phyloP scores from a whole-genome alignment of 2,888 invertebrate genomes.

The Agrilus cyanescens region DNA sequence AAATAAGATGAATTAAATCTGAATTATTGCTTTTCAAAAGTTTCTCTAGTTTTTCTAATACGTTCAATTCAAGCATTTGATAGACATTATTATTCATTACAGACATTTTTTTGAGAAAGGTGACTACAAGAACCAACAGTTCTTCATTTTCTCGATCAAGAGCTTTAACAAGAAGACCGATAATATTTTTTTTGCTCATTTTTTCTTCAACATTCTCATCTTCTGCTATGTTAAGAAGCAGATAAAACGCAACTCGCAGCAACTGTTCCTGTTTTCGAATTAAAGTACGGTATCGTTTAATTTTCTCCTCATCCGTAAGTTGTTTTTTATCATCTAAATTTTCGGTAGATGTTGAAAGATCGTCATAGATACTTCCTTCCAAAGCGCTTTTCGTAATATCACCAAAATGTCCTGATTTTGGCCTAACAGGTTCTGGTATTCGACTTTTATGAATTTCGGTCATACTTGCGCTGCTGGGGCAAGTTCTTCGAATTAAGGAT shows the following conservation, averaged over 20 bases:
- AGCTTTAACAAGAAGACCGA: constrained; percentile 74
- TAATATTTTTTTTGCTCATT: constrained; percentile 89
- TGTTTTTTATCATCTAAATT: constrained; percentile 32
- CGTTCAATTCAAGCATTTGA: constrained; percentile 70
- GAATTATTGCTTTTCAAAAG: constrained; percentile 55
- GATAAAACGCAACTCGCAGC: constrained; percentile 80
- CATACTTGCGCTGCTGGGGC: constrained; percentile 37
- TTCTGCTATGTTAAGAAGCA: constrained; percentile 90
- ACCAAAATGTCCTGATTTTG: constrained; percentile 59
- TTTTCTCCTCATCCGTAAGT: constrained; percentile 33
- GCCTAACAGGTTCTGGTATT: constrained; percentile 62
- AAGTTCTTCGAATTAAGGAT: constrained; percentile 31
- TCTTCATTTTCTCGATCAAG: constrained; percentile 86
- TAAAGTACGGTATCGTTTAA: constrained; percentile 71
- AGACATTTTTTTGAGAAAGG: constrained; percentile 90
- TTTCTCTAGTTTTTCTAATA: constrained; percentile 73
- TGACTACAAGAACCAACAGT: constrained; percentile 77
- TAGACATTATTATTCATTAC: constrained; percentile 92
- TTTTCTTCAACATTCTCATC: constrained; percentile 93
- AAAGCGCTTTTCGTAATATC: constrained; percentile 47
- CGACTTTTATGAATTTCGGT: constrained; percentile 55
- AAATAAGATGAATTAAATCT: constrained; percentile 65
- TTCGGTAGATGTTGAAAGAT: constrained; percentile 33
- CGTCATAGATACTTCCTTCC: constrained; percentile 58
- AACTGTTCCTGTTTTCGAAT: constrained; percentile 91